Conservation (phyloP, 2,888 invertebrate genomes). For the Abrostola triplasia region DNA sequence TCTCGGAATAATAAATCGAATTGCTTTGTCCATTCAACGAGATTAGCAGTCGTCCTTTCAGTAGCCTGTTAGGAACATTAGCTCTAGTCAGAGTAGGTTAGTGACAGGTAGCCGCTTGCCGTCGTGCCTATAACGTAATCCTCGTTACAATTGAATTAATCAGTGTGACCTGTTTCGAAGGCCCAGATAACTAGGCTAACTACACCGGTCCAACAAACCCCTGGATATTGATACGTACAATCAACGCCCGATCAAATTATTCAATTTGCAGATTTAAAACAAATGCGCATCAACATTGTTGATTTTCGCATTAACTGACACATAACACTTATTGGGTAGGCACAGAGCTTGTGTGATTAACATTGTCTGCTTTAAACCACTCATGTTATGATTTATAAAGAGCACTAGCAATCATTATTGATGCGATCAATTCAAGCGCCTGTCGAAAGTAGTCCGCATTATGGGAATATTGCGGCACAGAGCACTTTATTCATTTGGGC, state of each 20-base stretch:
- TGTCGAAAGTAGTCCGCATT: no score
- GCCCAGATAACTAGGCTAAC: conserved; percentile 28
- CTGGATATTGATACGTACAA: conserved; percentile 13
- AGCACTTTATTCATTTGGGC: no score
- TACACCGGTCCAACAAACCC: conserved; percentile 8
- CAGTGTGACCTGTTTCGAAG: conserved; percentile 32
- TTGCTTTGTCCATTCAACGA: conserved; percentile 24
- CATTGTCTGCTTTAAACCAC: no score
- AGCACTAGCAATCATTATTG: no score
- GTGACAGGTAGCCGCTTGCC: conserved; percentile 17
- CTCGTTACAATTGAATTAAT: conserved; percentile 38
- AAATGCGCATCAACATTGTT: neutral
- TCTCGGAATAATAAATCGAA: neutral
- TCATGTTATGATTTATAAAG: no score
- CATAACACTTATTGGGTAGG: neutral
- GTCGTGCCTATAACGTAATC: conserved; percentile 26
- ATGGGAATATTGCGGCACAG: no score
- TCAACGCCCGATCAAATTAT: conserved; percentile 9
- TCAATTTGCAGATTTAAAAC: neutral
- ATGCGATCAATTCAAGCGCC: no score
- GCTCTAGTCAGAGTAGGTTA: conserved; percentile 15
- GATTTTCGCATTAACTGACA: neutral
- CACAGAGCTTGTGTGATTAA: no score
- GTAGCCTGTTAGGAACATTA: conserved; percentile 18
- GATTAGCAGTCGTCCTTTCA: conserved; percentile 28